These are phyloP conservation scores for Stenotaenia linearis DNA, from an alignment of 2,888 invertebrate species.

Conservation along the genomic window DNA sequence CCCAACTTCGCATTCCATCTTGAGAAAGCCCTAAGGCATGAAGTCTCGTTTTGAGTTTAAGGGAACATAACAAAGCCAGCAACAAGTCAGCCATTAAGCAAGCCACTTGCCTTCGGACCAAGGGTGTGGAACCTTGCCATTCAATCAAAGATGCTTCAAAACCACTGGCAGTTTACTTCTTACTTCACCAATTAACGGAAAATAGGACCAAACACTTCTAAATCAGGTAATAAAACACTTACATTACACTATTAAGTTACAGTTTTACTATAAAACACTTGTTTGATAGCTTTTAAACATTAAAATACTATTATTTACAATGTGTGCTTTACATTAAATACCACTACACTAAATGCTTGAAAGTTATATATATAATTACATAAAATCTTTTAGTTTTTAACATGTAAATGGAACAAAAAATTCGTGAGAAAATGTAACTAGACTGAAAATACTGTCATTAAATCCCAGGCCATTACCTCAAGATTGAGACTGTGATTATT, in stretches of 20 bases:
- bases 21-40: not conserved
- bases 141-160: not conserved
- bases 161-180: not conserved
- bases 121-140: not conserved
- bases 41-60: not conserved
- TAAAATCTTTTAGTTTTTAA: not conserved
- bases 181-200: not conserved
- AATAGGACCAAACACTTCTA: not conserved
- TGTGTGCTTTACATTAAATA: too few species aligned
- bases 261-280: not conserved
- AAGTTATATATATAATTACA: too few species aligned
- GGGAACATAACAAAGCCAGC: not conserved
- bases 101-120: not conserved
- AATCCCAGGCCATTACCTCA: not conserved
- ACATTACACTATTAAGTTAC: not conserved
- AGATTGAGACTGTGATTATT: not conserved
- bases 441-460: not conserved
- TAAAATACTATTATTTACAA: too few species aligned
- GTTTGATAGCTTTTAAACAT: too few species aligned
- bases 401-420: not conserved
- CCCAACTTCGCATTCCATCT: not conserved
- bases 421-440: not conserved
- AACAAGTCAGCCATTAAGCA: not conserved
- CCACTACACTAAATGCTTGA: too few species aligned
- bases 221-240: not conserved